Conservation (phyloP, 2,113 vertebrate species). For the Etheostoma cragini region DNA sequence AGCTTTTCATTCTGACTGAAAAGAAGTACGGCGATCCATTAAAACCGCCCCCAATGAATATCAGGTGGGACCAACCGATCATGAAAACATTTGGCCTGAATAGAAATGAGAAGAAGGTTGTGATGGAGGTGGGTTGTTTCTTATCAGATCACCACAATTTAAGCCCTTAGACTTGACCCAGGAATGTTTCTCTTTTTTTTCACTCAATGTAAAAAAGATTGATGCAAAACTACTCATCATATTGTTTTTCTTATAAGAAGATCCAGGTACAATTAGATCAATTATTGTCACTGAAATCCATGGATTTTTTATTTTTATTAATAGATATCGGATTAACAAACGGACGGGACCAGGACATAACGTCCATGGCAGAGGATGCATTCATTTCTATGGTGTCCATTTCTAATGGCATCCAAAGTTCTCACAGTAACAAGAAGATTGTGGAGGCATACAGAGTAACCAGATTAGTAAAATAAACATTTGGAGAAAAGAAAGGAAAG, state of each 20-base stretch:
- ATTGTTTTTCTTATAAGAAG: not conserved
- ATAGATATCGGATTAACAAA: not conserved
- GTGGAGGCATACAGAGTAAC: conserved; percentile 26
- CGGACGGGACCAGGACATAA: conserved; percentile 2
- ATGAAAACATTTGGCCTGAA: not conserved
- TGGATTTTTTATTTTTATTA: not conserved
- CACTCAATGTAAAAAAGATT: not conserved
- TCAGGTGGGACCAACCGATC: not conserved
- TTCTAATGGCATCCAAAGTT: conserved; percentile 10
- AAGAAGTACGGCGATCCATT: not conserved
- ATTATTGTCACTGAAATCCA: not conserved
- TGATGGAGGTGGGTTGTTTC: not conserved
- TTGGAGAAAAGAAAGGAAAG: conserved; percentile 55
- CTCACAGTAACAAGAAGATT: conserved; percentile 22
- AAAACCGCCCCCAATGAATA: not conserved
- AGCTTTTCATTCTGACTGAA: conserved; percentile 1
- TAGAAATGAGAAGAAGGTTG: not conserved
- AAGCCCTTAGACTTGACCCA: not conserved
- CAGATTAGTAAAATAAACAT: conserved; percentile 46
- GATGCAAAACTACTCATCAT: not conserved
- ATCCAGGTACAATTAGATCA: not conserved
- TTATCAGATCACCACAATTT: not conserved
- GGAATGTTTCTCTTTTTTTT: not conserved
- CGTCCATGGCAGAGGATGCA: not conserved
- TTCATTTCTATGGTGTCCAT: conserved; percentile 4